Conservation (phyloP, 2,797 vertebrate genomes). For the Sebastes baramenuke region DNA sequence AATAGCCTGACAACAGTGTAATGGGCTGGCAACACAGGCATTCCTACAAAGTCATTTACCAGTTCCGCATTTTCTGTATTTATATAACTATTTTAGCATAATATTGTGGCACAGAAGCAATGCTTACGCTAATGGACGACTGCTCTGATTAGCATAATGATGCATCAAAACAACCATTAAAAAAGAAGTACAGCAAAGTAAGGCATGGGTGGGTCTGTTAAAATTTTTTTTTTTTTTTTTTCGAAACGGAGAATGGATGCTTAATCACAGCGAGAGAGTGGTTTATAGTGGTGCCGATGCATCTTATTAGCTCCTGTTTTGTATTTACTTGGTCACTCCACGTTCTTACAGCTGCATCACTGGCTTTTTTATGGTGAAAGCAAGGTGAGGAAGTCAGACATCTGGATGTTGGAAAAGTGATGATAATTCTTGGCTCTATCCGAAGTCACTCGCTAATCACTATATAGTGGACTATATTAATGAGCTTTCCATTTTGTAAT, state of each 20-base stretch:
- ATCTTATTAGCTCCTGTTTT: background rate
- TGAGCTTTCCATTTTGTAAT: no score
- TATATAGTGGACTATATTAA: no score
- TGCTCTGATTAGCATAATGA: constrained; percentile 30
- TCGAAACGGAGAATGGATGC: background rate
- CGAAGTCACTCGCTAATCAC: no score
- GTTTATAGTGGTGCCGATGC: background rate
- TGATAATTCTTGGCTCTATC: background rate
- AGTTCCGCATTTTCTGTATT: background rate
- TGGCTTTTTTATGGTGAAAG: background rate
- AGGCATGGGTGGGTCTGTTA: background rate
- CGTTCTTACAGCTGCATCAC: background rate
- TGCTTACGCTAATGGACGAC: background rate
- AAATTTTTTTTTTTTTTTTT: background rate
- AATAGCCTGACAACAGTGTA: no score
- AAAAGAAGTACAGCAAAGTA: background rate
- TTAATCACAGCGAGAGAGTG: background rate
- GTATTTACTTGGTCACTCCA: background rate
- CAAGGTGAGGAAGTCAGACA: background rate
- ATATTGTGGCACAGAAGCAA: background rate
- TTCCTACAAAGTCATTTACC: background rate
- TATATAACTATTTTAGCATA: background rate
- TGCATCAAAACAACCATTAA: constrained; percentile 20
- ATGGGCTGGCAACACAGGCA: background rate
- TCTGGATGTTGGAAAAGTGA: background rate